Evolutionary conservation across 2,888 invertebrate species (phyloP).

Genomic region (Drosophila eohydei): DNA sequence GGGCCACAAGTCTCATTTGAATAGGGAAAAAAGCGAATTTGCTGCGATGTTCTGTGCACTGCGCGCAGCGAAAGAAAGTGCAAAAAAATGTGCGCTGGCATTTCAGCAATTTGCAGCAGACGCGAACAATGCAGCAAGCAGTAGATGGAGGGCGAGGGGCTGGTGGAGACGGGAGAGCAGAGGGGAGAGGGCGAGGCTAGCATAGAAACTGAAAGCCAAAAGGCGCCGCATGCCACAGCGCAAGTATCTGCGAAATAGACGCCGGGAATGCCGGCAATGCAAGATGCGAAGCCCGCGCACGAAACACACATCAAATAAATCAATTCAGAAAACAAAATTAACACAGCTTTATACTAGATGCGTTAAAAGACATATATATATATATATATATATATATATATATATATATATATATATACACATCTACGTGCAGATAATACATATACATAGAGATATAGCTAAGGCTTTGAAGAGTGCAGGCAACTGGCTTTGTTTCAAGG

Average conservation of each 20-base stretch:
- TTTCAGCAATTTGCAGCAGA: constrained; percentile 70
- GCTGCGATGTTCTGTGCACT: constrained; percentile 32
- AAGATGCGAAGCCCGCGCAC: constrained; percentile 50
- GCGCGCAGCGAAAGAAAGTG: constrained; percentile 35
- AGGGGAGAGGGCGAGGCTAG: neutral
- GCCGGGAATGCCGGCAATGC: constrained; percentile 74
- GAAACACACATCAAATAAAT: constrained; percentile 33
- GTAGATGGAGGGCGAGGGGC: too few species aligned
- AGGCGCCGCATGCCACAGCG: constrained; percentile 61
- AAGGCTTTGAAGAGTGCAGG: constrained; percentile 2
- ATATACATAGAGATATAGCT: neutral
- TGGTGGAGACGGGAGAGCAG: neutral
- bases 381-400: neutral
- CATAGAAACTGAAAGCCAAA: constrained; percentile 24
- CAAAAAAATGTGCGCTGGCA: constrained; percentile 68
- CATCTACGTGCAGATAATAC: neutral
- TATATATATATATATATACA: neutral
- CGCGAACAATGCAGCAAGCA: constrained; percentile 37
- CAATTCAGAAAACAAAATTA: constrained; percentile 57
- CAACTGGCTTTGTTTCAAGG: constrained; percentile 68
- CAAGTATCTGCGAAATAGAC: constrained; percentile 70
- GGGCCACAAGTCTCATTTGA: constrained; percentile 52
- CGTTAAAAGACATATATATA: neutral
- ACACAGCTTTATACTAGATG: constrained; percentile 53
- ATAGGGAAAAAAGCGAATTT: constrained; percentile 22